These are phyloP conservation scores for honey bee (Apis mellifera) DNA, from an alignment of 1,140 invertebrate species.

Conservation along the genomic window DNA sequence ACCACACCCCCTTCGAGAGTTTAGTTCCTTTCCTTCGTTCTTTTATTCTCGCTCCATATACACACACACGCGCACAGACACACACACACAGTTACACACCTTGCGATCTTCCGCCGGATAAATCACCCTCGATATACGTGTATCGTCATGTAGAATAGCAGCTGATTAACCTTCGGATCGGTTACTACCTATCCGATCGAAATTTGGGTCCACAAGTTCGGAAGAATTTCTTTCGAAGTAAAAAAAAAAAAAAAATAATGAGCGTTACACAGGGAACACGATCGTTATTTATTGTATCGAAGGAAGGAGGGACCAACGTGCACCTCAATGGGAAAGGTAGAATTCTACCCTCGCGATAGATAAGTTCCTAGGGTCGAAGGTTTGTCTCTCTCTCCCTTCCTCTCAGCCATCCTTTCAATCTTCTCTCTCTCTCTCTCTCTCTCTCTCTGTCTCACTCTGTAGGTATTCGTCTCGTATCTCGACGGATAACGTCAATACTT, in stretches of 20 bases:
- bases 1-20: slow-evolving; percentile 72
- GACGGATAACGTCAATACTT: not conserved
- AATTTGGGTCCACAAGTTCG: slow-evolving; percentile 43
- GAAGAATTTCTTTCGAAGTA: slow-evolving; percentile 27
- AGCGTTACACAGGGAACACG: slow-evolving; percentile 17
- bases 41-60: not conserved
- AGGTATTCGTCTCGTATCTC: not conserved
- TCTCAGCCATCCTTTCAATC: not conserved
- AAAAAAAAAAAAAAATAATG: not conserved
- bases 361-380: not conserved
- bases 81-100: not conserved
- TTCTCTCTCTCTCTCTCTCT: fast-evolving
- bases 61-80: not conserved
- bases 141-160: slow-evolving; percentile 31
- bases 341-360: not conserved
- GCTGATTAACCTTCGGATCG: slow-evolving; percentile 24
- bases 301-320: not conserved
- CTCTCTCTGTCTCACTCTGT: not conserved
- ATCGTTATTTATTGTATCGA: not conserved
- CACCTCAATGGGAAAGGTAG: not conserved
- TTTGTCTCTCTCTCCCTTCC: not conserved
- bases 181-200: slow-evolving; percentile 13
- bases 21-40: slow-evolving; percentile 47
- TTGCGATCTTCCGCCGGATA: not conserved
- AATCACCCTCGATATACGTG: slow-evolving; percentile 7